A percentile compares a stretch with the other conserved stretches of the same genome.
Conservation (phyloP, 2,113 vertebrate species). For the Struthidea cinerea region DNA sequence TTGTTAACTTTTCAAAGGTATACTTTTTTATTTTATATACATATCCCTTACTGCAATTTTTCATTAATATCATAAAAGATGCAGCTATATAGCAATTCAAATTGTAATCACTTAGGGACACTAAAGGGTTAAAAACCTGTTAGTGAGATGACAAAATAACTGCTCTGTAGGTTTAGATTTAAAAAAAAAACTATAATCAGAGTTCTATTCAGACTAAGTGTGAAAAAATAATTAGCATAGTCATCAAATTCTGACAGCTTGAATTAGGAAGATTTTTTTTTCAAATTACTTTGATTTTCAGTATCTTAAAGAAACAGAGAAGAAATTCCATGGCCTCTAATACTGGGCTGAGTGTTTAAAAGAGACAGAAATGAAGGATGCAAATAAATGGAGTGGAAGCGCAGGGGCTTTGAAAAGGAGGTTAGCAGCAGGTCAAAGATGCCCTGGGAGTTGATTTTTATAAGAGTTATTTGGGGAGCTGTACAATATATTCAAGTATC, state of each 20-base stretch:
- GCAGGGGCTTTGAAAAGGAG: neutral
- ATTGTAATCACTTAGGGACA: neutral
- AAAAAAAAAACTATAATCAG: neutral
- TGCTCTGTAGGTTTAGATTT: neutral
- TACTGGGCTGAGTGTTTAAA: neutral
- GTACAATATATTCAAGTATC: neutral
- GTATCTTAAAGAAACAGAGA: neutral
- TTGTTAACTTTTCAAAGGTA: neutral
- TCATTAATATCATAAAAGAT: neutral
- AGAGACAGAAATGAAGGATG: neutral
- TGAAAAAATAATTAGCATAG: constrained; percentile 10
- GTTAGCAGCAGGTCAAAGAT: neutral
- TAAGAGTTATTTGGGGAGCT: neutral
- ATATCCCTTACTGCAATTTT: neutral
- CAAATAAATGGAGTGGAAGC: neutral
- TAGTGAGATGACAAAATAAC: neutral
- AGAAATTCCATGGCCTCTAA: neutral
- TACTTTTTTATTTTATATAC: neutral
- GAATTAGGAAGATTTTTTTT: neutral
- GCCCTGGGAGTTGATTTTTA: neutral
- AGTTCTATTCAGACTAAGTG: constrained; percentile 4
- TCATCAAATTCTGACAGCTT: constrained; percentile 20
- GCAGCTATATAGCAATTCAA: neutral
- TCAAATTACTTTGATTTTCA: neutral
- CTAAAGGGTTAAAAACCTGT: neutral